phyloP scores from a whole-genome alignment of 2,888 invertebrate genomes.

The Liopterus haemorrhoidalis region DNA sequence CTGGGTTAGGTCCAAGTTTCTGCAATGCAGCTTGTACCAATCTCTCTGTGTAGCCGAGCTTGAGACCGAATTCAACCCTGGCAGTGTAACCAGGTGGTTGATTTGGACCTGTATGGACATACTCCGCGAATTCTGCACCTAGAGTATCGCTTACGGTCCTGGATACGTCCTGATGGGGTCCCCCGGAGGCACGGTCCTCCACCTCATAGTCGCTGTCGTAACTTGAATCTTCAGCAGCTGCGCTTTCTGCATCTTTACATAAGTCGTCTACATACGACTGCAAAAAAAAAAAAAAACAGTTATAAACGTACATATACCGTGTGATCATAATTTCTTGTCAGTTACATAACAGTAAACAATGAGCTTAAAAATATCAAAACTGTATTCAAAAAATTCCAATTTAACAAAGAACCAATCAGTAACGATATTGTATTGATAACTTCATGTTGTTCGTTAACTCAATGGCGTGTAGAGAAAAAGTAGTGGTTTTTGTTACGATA shows the following conservation, averaged over 20 bases:
- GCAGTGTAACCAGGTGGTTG: slow-evolving; percentile 43
- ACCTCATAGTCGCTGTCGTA: slow-evolving; percentile 79
- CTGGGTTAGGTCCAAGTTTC: slow-evolving; percentile 78
- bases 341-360: too few relatives aligned
- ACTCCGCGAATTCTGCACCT: slow-evolving; percentile 79
- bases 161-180: slow-evolving; percentile 67
- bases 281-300: slow-evolving; percentile 40
- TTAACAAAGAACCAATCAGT: too few relatives aligned
- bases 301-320: too few relatives aligned
- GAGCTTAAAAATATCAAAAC: too few relatives aligned
- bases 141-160: slow-evolving; percentile 79
- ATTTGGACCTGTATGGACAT: slow-evolving; percentile 55
- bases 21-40: slow-evolving; percentile 76
- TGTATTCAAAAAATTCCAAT: too few relatives aligned
- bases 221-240: slow-evolving; percentile 71
- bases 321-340: too few relatives aligned
- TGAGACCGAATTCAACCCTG: slow-evolving; percentile 82
- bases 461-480: too few relatives aligned
- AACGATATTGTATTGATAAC: too few relatives aligned
- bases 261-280: slow-evolving; percentile 72
- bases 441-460: too few relatives aligned
- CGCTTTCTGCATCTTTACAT: slow-evolving; percentile 49
- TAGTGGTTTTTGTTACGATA: too few relatives aligned
- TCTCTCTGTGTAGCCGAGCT: slow-evolving; percentile 85
- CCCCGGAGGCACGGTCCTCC: slow-evolving; percentile 35